Evolutionary conservation across 2,797 vertebrate genomes (phyloP), one percentile per base, ranked within the genome.

Genomic region (Stomatorhinus walkeri): DNA sequence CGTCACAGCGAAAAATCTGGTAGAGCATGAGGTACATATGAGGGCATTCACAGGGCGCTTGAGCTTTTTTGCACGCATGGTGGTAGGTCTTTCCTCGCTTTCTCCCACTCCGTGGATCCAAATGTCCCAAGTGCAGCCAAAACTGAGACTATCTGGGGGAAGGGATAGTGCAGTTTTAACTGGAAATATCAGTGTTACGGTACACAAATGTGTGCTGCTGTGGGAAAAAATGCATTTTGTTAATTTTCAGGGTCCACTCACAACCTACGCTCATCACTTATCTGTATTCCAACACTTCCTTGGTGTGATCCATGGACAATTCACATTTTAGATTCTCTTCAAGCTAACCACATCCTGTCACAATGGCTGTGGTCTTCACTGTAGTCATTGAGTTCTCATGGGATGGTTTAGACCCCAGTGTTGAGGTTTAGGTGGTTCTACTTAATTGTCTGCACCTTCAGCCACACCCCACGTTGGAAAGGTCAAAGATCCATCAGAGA

Each of bases 1-100:
- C 89, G 91, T 90, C 59, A 49, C 89, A 85, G 89, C 36, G 3
- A 92, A 90, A 92, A 90, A 91, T 92, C 91, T 92, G 90, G 88
- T 88, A 90, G 76, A 85, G 90, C 68, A 89, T 40, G 61, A 89
- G 49, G 84, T 48, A 89, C 88, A 54, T 46, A 52, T 85, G 49
- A 12, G 59, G 64, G 76, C 84, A 89, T 87, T 79, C 12, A 8
- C 46, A 49, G 64, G 85, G 36, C n/a, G 52, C 61, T 16, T 56
- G 22, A 22, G 79, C 79, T 49, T 24, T 49, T 81, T 32, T 8
- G 52, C 52, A 14, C 24, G 32, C 79, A 12, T n/a, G 9, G 59
- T 1, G 81, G 54, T 56, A 48, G 88, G 32, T 51, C 36, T 59
- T 88, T 84, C 59, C 51, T 40, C 54, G 48, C 46, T 59, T 32